These are phyloP conservation scores for Trichomycterus rosablanca DNA, from an alignment of 2,113 vertebrate species.

Conservation along the genomic window DNA sequence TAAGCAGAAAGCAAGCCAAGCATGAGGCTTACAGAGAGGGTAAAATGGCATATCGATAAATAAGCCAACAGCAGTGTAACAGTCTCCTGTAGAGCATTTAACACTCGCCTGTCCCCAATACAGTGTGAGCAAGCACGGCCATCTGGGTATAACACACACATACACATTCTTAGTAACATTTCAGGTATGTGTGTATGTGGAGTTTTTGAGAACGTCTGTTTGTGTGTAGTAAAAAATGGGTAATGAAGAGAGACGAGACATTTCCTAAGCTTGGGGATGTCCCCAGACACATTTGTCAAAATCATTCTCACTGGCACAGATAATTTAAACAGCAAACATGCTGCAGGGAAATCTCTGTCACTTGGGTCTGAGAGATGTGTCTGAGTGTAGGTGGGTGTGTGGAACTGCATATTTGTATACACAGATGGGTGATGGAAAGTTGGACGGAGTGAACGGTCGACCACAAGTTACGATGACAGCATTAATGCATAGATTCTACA, in stretches of 20 bases:
- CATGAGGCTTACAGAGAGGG: not conserved
- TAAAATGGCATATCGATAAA: slow-evolving; percentile 7
- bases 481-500: no score
- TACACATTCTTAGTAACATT: slow-evolving; percentile 8
- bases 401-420: not conserved
- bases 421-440: no score
- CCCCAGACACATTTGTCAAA: slow-evolving; percentile 50
- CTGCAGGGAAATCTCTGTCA: slow-evolving; percentile 29
- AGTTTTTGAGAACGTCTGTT: not conserved
- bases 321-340: slow-evolving; percentile 54
- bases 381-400: slow-evolving; percentile 11
- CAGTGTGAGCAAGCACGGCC: slow-evolving; percentile 1
- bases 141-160: slow-evolving; percentile 6
- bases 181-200: not conserved
- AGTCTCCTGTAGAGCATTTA: not conserved
- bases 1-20: no score
- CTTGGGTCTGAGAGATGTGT: slow-evolving; percentile 5
- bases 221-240: slow-evolving; percentile 9
- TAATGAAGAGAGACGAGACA: slow-evolving; percentile 41
- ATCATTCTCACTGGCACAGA: slow-evolving; percentile 52
- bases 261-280: slow-evolving; percentile 39
- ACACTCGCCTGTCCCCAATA: not conserved
- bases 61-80: slow-evolving; percentile 6
- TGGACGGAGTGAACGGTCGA: no score
- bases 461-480: no score